A percentile compares a stretch with the other conserved stretches of the same genome.
phyloP scores from a whole-genome alignment of 2,113 vertebrate genomes.

The Psettodes erumei region DNA sequence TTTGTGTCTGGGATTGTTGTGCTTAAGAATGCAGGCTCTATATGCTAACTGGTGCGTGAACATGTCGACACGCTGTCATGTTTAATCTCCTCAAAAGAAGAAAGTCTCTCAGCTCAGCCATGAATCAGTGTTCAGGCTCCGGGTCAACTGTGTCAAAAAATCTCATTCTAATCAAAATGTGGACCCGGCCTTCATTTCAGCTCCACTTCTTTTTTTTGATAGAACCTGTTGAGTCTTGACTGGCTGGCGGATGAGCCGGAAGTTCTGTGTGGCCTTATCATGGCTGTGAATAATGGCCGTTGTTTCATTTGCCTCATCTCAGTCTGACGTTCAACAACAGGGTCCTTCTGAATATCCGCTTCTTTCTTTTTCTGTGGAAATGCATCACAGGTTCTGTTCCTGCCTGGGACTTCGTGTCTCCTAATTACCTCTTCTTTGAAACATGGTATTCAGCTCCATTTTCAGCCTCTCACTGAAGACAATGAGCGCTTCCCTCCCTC shows the following conservation, averaged over 20 bases:
- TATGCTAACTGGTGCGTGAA: neutral
- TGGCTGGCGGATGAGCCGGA: too few relatives aligned
- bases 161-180: too few relatives aligned
- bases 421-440: neutral
- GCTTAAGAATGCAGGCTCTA: neutral
- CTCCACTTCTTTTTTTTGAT: too few relatives aligned
- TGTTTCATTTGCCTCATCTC: neutral
- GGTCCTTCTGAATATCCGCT: neutral
- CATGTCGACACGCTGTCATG: neutral
- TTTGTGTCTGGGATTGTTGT: neutral
- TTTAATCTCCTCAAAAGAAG: too few relatives aligned
- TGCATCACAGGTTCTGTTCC: neutral
- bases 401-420: neutral
- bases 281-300: neutral
- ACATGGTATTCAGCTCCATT: neutral
- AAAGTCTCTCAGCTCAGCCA: neutral
- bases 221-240: neutral
- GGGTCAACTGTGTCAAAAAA: too few relatives aligned
- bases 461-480: neutral
- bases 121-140: neutral
- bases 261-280: too few relatives aligned
- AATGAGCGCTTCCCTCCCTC: too few relatives aligned
- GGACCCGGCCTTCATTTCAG: neutral
- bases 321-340: neutral
- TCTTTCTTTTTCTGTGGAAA: neutral